Evolutionary conservation across 1,140 invertebrate species (phyloP).

Genomic region (Daktulosphaira vitifoliae): DNA sequence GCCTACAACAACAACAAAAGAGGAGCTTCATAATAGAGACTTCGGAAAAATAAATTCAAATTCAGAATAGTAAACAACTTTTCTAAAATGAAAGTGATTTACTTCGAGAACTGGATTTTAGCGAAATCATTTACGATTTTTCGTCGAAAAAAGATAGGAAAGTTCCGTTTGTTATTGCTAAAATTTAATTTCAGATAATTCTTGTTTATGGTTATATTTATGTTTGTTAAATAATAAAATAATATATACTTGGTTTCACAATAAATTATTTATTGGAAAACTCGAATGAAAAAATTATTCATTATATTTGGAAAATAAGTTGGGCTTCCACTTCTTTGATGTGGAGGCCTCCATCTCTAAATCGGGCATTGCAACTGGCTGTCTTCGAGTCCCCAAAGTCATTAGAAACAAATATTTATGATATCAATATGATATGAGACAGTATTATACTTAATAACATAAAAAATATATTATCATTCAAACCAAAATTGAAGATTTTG

Average conservation of each 20-base stretch:
- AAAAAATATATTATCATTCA: too few relatives aligned
- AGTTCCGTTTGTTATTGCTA: neutral
- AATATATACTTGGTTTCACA: neutral
- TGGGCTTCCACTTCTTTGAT: neutral
- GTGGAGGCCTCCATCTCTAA: slow-evolving; percentile 1
- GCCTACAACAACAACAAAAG: too few relatives aligned
- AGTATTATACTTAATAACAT: too few relatives aligned
- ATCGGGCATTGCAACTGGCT: neutral
- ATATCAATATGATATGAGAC: too few relatives aligned
- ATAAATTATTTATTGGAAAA: too few relatives aligned
- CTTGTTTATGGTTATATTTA: neutral
- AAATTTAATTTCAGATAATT: neutral
- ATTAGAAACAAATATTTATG: too few relatives aligned
- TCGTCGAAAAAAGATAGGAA: neutral
- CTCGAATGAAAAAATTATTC: neutral
- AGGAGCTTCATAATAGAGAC: too few relatives aligned
- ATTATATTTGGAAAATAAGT: neutral
- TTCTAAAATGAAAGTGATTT: neutral
- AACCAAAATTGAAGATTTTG: too few relatives aligned
- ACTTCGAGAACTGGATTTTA: neutral
- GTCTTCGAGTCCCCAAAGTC: too few relatives aligned
- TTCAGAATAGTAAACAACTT: too few relatives aligned
- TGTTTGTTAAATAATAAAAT: neutral
- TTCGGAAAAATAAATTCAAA: too few relatives aligned
- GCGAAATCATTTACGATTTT: neutral